A percentile compares a stretch with the other conserved stretches of the same genome.
Evolutionary conservation across 1,140 invertebrate genomes (phyloP).

Genomic region (Hylaeus anthracinus): DNA sequence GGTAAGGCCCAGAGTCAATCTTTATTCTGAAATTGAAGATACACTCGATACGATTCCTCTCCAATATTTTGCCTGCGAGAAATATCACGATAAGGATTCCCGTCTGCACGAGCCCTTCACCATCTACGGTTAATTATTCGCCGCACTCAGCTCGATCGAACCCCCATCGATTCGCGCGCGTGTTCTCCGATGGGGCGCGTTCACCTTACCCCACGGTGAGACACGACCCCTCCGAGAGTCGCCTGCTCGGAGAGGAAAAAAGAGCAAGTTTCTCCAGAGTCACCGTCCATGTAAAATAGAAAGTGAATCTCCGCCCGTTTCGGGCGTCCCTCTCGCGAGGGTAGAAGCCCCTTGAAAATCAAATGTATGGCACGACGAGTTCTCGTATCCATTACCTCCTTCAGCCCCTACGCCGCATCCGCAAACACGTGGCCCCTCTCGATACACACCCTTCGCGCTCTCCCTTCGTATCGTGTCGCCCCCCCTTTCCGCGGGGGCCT

Average conservation of each 20-base stretch:
- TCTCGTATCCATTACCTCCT: slow-evolving; percentile 70
- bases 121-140: not conserved
- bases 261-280: slow-evolving; percentile 55
- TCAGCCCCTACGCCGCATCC: slow-evolving; percentile 54
- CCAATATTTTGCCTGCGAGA: no score
- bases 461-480: not conserved
- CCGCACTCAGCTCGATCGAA: not conserved
- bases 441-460: slow-evolving; percentile 41
- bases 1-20: no score
- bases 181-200: not conserved
- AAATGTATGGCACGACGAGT: slow-evolving; percentile 52
- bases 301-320: slow-evolving; percentile 66
- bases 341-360: slow-evolving; percentile 53
- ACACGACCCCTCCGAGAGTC: not conserved
- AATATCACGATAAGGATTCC: no score
- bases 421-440: slow-evolving; percentile 61
- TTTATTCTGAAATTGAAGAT: no score
- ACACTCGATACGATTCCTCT: no score
- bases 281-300: slow-evolving; percentile 67
- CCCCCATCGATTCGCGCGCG: not conserved
- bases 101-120: no score
- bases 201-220: slow-evolving; percentile 4
- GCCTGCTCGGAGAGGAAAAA: not conserved
- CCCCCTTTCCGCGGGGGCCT: not conserved
- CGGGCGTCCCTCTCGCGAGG: slow-evolving; percentile 45